Evolutionary conservation across 2,113 vertebrate genomes (phyloP), one percentile per base, ranked within the genome.

Genomic region (Turdus rufiventris): DNA sequence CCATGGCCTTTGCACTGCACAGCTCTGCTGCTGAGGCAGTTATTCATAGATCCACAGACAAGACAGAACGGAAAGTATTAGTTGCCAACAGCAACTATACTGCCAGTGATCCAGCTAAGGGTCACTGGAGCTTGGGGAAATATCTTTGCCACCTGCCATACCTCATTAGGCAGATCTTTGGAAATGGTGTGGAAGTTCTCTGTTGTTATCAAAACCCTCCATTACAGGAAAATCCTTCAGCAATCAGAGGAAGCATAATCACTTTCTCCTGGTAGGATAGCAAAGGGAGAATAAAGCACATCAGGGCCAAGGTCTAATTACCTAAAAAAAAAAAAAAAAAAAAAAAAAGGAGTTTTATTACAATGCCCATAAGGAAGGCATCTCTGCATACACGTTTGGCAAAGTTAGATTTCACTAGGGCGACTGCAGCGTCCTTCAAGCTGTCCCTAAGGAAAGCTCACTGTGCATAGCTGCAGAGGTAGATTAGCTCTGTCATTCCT

Each of bases 11-110:
- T 81, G 70, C 23, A 28, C 21, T 28, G n/a, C 26, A 28, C 23
- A 2, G 1, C 56, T 84, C 56, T 36, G 8, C 36, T 65, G 16
- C 63, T 76, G 45, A 79, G 40, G 17, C 34, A 31, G 23, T 74
- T 91, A 63, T 60, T 83, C 51, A n/a, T 12, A 88, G 76, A n/a
- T 21, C 23, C 65, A 73, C 20, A 71, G 65, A 78, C 31, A 28
- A 78, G 28, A 47, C 9, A 33, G 65, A 84, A 79, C 75, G 57
- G 70, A 78, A 40, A 83, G 58, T 6, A 45, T 26, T 70, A 91
- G 66, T 50, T 94, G 62, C 70, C 87, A 89, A n/a, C 71, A 87
- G 81, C 85, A 89, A 61, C 50, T 61, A 38, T 70, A 86, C 62
- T 79, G 29, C 43, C 50, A 71, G 38, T 47, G 88, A 83, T 82